These are phyloP conservation scores for Tragulus kanchil DNA, from an alignment of 2,113 vertebrate species.

Conservation along the genomic window DNA sequence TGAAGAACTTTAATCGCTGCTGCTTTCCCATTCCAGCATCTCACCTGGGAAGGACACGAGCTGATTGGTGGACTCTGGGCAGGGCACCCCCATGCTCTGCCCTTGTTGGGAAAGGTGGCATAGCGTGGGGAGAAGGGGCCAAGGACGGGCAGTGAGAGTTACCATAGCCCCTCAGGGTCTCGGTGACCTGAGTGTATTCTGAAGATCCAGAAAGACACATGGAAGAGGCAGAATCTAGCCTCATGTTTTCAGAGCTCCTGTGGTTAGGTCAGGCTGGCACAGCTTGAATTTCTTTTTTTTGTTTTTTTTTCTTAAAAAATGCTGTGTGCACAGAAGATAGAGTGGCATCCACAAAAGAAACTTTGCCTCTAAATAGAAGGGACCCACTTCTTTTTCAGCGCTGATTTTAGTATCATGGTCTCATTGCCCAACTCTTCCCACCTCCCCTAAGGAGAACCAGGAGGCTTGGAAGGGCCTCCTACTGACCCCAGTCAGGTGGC, in stretches of 20 bases:
- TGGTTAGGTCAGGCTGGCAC: neutral
- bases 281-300: neutral
- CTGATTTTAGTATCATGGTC: constrained; percentile 60
- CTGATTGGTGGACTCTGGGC: neutral
- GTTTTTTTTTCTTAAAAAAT: constrained; percentile 1
- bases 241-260: neutral
- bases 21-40: rapidly evolving
- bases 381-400: neutral
- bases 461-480: neutral
- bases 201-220: neutral
- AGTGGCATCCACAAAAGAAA: neutral
- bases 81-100: neutral
- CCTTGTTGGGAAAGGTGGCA: neutral
- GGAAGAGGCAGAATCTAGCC: neutral
- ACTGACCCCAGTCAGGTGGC: neutral
- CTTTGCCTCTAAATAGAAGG: neutral
- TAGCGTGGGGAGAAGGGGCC: neutral
- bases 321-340: neutral
- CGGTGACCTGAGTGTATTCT: neutral
- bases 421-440: no score
- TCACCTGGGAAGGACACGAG: neutral
- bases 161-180: neutral
- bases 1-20: neutral
- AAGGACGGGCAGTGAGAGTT: neutral
- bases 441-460: neutral